Conservation (phyloP, 1,140 invertebrate species). For the Drosophila novamexicana region DNA sequence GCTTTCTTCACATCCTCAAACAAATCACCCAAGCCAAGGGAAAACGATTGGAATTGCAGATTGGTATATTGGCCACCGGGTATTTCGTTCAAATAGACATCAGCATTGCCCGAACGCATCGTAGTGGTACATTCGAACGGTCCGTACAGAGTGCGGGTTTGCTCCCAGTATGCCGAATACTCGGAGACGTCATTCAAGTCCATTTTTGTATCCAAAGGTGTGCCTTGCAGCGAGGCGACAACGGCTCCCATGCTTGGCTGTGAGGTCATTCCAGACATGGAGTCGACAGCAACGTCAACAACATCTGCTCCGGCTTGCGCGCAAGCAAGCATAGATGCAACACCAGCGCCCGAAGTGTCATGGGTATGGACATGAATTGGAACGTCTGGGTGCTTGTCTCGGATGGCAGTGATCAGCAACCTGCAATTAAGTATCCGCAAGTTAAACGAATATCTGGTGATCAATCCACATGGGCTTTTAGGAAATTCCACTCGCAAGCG, state of each 20-base stretch:
- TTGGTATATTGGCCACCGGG: slow-evolving; percentile 99
- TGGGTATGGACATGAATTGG: slow-evolving; percentile 99
- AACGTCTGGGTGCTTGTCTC: slow-evolving; percentile 96
- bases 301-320: slow-evolving; percentile 98
- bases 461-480: too few relatives aligned
- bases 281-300: slow-evolving; percentile 99
- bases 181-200: slow-evolving; percentile 93
- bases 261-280: slow-evolving; percentile 99
- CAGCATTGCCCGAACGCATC: slow-evolving; percentile 99
- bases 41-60: slow-evolving; percentile 99
- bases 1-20: slow-evolving; percentile 99
- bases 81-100: slow-evolving; percentile 99
- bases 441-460: neutral
- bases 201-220: slow-evolving; percentile 88
- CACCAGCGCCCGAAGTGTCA: slow-evolving; percentile 98
- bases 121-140: slow-evolving; percentile 99
- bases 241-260: slow-evolving; percentile 99
- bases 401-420: slow-evolving; percentile 93
- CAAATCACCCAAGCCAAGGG: slow-evolving; percentile 97
- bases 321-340: slow-evolving; percentile 97
- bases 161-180: slow-evolving; percentile 99
- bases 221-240: slow-evolving; percentile 91
- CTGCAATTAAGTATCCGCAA: slow-evolving; percentile 73
- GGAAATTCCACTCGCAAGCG: too few relatives aligned
- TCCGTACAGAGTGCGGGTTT: slow-evolving; percentile 97